Percentiles rank a stretch among this genome's conserved stretches.
phyloP scores from a whole-genome alignment of 2,797 vertebrate species.

The Neosilurus mollespiculum region DNA sequence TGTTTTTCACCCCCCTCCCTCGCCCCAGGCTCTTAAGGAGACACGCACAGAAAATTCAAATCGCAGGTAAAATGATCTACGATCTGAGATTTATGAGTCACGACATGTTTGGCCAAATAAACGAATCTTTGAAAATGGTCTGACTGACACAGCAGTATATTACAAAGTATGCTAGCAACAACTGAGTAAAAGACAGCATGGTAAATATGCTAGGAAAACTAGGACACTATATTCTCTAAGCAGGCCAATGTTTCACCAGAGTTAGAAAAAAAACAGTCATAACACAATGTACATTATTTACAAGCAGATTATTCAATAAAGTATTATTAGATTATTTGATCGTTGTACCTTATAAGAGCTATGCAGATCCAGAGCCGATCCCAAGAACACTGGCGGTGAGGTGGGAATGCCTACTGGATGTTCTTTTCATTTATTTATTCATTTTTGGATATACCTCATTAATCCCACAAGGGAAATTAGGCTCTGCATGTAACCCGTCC shows the following conservation, averaged over 20 bases:
- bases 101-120: neutral
- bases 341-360: neutral
- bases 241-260: neutral
- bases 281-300: neutral
- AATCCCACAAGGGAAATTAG: too few species aligned
- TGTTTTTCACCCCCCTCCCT: constrained; percentile 54
- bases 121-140: neutral
- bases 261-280: too few species aligned
- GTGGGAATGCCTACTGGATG: too few species aligned
- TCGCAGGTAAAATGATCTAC: neutral
- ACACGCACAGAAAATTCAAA: constrained; percentile 47
- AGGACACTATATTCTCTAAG: neutral
- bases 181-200: neutral
- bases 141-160: neutral
- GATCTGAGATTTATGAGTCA: neutral
- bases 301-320: neutral
- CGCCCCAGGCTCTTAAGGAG: constrained; percentile 68
- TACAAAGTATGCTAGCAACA: neutral
- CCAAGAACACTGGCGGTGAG: neutral
- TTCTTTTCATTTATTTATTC: too few species aligned
- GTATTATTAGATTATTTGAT: neutral
- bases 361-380: neutral
- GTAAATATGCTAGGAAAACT: neutral
- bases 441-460: too few species aligned
- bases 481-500: too few species aligned